phyloP scores from a whole-genome alignment of 2,113 vertebrate genomes.

The Typhlomys cinereus region DNA sequence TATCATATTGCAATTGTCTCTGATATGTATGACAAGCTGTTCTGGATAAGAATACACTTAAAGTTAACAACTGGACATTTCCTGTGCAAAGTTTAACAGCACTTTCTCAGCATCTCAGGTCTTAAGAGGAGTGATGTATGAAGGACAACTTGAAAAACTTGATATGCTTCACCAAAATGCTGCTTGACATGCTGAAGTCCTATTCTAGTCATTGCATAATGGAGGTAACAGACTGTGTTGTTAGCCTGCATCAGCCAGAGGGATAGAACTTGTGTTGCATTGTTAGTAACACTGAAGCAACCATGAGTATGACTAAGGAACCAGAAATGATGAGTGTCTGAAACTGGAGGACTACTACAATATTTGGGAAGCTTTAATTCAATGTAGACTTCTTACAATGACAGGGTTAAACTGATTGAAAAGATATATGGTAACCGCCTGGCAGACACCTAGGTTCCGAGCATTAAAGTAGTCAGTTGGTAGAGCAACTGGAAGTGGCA shows the following conservation, averaged over 20 bases:
- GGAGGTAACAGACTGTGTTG: neutral
- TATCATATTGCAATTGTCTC: neutral
- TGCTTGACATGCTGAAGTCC: neutral
- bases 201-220: neutral
- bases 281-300: neutral
- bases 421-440: neutral
- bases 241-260: neutral
- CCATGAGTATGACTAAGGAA: rapidly evolving
- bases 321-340: rapidly evolving
- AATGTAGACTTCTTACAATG: neutral
- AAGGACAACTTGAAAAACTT: neutral
- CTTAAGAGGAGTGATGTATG: rapidly evolving
- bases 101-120: rapidly evolving
- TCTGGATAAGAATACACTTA: neutral
- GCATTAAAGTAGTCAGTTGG: neutral
- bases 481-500: neutral
- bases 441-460: neutral
- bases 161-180: neutral
- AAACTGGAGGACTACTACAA: neutral
- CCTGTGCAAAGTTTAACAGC: neutral
- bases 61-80: neutral
- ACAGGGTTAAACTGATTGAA: neutral
- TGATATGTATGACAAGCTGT: neutral
- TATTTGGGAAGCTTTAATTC: neutral
- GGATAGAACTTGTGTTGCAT: neutral